Base-by-base conservation (phyloP, 2,888 invertebrate genomes). In the Colletes collaris region DNA sequence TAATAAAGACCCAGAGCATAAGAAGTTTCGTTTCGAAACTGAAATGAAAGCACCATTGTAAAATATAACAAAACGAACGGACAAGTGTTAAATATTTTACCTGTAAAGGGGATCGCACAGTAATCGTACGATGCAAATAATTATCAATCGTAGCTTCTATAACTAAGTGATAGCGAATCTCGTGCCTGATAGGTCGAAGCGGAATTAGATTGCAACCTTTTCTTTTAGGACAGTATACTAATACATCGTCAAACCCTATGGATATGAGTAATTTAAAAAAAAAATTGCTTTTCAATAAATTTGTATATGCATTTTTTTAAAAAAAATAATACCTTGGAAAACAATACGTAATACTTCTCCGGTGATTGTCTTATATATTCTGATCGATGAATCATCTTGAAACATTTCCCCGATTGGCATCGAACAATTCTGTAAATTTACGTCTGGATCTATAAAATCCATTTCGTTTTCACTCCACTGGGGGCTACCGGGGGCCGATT, bases 21-120 rank as follows among this genome's bases (percentile, higher is more conserved):
- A 0, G 96, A 96, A 0, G 97, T 96, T 89, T 96, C 96, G 92
- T 97, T 97, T 86, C 95, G 94, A 66, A 97, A 94, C 96, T 97
- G 87, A 53, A 92, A 92, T 35, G 46, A 16, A 50, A 35, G 52
- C 37, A 44, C 56, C 56, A 37, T 40, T 35, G n/a, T 59, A 10
- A 69, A 13, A 35, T 19, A 56, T 35, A 65, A 53, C 56, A 50
- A 56, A 27, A 35, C 10, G 6, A 19, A 8, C n/a, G 5, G 46
- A 52, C 7, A 4, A 10, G 37, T 53, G n/a, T 56, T 5, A 7
- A 59, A 63, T 64, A 8, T 10, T 49, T 87, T 92, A 96, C 97
- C 95, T 96, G 96, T 55, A 97, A 92, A 0, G 97, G 97, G 1
- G 97, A 97, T 78, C 96, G 93, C 44, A 97, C 94, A 0, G 95